A percentile compares a stretch with the other conserved stretches of the same genome.
These are phyloP conservation scores for Antigone vipio DNA, from an alignment of 2,113 vertebrate species.

Conservation along the genomic window DNA sequence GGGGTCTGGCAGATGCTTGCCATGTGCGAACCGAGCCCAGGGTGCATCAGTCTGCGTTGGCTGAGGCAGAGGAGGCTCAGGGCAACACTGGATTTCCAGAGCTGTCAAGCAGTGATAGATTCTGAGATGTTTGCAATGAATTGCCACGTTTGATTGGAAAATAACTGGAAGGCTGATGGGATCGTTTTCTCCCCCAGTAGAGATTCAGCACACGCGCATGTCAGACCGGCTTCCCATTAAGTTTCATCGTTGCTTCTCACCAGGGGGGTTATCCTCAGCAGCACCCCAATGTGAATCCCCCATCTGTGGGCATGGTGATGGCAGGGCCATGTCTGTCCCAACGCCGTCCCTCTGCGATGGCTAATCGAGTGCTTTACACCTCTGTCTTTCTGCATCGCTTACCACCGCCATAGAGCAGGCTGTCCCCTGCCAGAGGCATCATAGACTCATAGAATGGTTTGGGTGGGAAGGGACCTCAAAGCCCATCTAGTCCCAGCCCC, in stretches of 20 bases:
- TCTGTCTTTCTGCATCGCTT: not conserved
- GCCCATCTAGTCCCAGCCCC: no score
- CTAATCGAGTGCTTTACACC: not conserved
- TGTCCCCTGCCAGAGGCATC: not conserved
- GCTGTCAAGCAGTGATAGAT: not conserved
- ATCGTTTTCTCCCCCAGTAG: not conserved
- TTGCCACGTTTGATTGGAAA: not conserved
- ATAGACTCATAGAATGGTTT: no score
- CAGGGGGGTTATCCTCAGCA: not conserved
- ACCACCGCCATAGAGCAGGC: fast-evolving
- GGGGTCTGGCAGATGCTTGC: not conserved
- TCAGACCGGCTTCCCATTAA: not conserved
- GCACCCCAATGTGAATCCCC: not conserved
- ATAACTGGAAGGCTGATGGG: not conserved
- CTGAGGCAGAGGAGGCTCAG: not conserved
- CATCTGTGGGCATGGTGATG: not conserved
- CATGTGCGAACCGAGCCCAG: no score
- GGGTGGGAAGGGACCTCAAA: no score
- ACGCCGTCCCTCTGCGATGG: fast-evolving
- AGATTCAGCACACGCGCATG: fast-evolving
- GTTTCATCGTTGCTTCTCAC: not conserved
- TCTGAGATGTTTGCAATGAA: not conserved
- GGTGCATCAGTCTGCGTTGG: not conserved
- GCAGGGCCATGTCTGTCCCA: not conserved
- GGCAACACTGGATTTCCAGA: not conserved